A percentile compares a stretch with the other conserved stretches of the same genome.
Conservation (phyloP, 2,797 vertebrate genomes). For the Pipistrellus pipistrellus region DNA sequence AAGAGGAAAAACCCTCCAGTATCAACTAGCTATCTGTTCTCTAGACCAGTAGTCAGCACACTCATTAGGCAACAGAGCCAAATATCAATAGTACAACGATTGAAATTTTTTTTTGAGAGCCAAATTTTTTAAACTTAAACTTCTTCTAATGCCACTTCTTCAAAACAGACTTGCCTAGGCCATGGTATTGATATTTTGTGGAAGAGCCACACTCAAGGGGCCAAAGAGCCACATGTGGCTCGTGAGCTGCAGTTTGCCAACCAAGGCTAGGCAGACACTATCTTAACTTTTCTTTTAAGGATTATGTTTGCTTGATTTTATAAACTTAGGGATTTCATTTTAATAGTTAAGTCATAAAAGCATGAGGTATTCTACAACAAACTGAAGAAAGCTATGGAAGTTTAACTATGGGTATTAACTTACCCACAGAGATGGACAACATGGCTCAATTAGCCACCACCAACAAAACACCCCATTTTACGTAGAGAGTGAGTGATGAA, state of each 20-base stretch:
- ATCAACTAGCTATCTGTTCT: background rate
- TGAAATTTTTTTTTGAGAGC: too few species aligned
- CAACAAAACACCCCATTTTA: background rate
- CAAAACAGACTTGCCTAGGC: too few species aligned
- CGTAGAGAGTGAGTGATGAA: background rate
- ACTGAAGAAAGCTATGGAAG: background rate
- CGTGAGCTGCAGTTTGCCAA: too few species aligned
- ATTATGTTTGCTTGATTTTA: background rate
- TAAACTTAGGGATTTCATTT: background rate
- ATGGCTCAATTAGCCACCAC: background rate
- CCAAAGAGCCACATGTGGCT: too few species aligned
- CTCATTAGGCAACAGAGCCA: too few species aligned
- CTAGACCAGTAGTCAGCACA: too few species aligned
- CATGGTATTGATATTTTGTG: too few species aligned
- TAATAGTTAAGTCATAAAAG: background rate
- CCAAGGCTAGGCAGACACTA: background rate
- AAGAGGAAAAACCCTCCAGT: background rate
- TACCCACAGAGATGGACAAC: background rate
- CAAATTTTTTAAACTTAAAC: too few species aligned
- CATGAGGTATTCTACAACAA: background rate
- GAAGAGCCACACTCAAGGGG: too few species aligned
- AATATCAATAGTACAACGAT: too few species aligned
- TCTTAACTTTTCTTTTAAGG: background rate
- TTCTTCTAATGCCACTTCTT: too few species aligned
- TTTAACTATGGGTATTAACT: background rate